Evolutionary conservation across 2,797 vertebrate species (phyloP).

Genomic region (Melanotaenia parkinsoni): DNA sequence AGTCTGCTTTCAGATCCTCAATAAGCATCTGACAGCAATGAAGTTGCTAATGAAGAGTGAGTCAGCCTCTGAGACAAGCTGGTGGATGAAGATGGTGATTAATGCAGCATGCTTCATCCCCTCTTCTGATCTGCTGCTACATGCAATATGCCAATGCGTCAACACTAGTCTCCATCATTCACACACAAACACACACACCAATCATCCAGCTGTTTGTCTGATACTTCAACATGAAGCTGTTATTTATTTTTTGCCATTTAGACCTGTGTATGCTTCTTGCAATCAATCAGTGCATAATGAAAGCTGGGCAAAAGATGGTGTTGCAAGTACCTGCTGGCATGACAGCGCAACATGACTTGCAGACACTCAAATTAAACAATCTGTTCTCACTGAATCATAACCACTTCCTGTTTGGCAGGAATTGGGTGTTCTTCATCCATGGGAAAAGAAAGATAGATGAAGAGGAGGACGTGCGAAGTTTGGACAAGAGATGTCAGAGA

Average conservation of each 20-base stretch:
- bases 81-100: constrained; percentile 69
- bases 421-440: constrained; percentile 50
- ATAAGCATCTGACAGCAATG: constrained; percentile 62
- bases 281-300: neutral
- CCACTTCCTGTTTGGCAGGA: constrained; percentile 57
- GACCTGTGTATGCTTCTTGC: constrained; percentile 5
- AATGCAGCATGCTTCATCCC: constrained; percentile 56
- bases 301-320: neutral
- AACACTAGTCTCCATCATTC: constrained; percentile 41
- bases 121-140: constrained; percentile 51
- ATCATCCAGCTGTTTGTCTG: constrained; percentile 35
- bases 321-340: constrained; percentile 11
- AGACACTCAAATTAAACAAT: constrained; percentile 22
- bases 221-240: constrained; percentile 17
- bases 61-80: constrained; percentile 65
- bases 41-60: constrained; percentile 70
- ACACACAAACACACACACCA: constrained; percentile 32
- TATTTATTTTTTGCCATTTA: constrained; percentile 19
- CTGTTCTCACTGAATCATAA: constrained; percentile 58
- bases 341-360: constrained; percentile 15
- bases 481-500: constrained; percentile 35
- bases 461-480: constrained; percentile 55
- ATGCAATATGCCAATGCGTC: constrained; percentile 51
- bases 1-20: constrained; percentile 29
- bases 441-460: constrained; percentile 42